A percentile compares a stretch with the other conserved stretches of the same genome.
Conservation (phyloP, 23 tunicate species). For the Diplosoma virens region DNA sequence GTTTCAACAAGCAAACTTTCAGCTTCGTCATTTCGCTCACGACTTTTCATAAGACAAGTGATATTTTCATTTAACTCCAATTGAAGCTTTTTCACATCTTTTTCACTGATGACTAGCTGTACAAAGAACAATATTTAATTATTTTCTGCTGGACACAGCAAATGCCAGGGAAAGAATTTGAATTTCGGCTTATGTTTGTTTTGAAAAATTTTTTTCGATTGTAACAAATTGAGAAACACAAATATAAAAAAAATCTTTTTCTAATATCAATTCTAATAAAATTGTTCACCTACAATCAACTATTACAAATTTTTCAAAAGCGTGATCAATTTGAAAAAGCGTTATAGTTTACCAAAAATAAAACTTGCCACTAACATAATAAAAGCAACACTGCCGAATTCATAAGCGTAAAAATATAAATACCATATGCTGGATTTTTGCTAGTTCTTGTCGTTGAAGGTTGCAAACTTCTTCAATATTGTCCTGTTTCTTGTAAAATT, state of each 20-base stretch:
- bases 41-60: conserved; percentile 56
- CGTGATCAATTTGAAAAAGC: too few species aligned
- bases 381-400: neutral
- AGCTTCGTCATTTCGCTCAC: conserved; percentile 55
- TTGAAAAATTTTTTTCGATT: conserved; percentile 67
- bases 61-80: conserved; percentile 47
- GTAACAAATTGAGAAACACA: conserved; percentile 38
- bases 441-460: conserved; percentile 77
- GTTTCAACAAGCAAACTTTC: conserved; percentile 28
- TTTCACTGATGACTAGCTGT: conserved; percentile 74
- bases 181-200: conserved; percentile 15
- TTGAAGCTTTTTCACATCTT: conserved; percentile 49
- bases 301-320: too few species aligned
- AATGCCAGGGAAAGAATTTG: neutral
- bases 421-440: conserved; percentile 89
- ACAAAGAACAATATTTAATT: neutral
- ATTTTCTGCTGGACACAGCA: neutral
- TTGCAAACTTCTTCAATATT: conserved; percentile 63
- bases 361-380: neutral
- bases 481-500: conserved; percentile 74
- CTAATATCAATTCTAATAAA: too few species aligned
- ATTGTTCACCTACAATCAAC: too few species aligned
- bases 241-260: conserved; percentile 43
- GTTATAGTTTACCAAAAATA: neutral
- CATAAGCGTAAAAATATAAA: neutral